These are phyloP conservation scores for Lepidonotus clava DNA, from an alignment of 2,888 invertebrate species.

Conservation along the genomic window DNA sequence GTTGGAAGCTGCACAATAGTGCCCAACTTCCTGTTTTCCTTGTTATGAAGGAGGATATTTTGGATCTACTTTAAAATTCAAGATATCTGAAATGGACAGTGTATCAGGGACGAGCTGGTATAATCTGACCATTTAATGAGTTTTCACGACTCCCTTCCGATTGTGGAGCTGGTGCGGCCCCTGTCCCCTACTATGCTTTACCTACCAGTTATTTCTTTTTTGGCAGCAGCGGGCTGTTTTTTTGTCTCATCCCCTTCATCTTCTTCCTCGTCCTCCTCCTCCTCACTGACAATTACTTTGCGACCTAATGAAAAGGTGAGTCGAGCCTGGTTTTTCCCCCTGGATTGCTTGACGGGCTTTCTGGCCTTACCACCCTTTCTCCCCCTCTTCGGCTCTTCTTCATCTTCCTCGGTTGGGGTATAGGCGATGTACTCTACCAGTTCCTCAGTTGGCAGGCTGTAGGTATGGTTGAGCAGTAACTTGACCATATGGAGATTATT, in stretches of 20 bases:
- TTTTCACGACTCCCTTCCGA: too few species aligned
- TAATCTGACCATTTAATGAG: too few species aligned
- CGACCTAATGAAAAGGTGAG: background rate
- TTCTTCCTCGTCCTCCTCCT: constrained; percentile 56
- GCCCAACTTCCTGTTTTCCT: too few species aligned
- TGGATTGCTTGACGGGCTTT: background rate
- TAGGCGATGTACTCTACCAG: background rate
- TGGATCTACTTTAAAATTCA: too few species aligned
- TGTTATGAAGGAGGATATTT: too few species aligned
- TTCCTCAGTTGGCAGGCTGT: constrained; percentile 66
- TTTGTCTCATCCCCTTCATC: constrained; percentile 51
- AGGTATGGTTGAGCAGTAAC: constrained; percentile 78
- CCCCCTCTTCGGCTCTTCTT: constrained; percentile 56
- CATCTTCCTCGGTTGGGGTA: constrained; percentile 52
- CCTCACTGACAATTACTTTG: constrained; percentile 40
- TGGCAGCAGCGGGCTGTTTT: too few species aligned
- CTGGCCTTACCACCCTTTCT: constrained; percentile 10
- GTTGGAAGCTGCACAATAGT: too few species aligned
- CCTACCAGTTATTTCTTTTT: too few species aligned
- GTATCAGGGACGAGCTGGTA: too few species aligned
- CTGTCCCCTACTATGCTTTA: too few species aligned
- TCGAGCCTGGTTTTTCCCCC: background rate
- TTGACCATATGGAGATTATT: constrained; percentile 80
- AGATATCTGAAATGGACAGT: too few species aligned
- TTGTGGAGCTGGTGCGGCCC: too few species aligned